Conservation (phyloP, 2,888 invertebrate genomes). For the Charanyca ferruginea region DNA sequence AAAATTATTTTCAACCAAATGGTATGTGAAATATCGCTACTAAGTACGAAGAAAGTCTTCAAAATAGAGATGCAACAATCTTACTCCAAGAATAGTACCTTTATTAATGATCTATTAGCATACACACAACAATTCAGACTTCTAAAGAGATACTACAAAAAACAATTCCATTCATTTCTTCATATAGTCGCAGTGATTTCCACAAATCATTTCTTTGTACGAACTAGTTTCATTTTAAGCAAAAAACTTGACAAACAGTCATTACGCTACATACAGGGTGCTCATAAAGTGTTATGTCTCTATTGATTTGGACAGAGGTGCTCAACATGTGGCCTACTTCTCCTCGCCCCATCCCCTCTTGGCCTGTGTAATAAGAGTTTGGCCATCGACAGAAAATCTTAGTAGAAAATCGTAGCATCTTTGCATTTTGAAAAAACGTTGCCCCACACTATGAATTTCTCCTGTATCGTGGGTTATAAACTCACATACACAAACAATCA, state of each 20-base stretch:
- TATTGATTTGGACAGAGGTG: constrained; percentile 43
- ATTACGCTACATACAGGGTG: constrained; percentile 44
- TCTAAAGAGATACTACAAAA: constrained; percentile 9
- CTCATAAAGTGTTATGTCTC: constrained; percentile 58
- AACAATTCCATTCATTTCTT: constrained; percentile 32
- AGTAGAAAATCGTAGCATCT: too few relatives aligned
- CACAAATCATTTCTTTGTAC: constrained; percentile 53
- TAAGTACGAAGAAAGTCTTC: too few relatives aligned
- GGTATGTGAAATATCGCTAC: too few relatives aligned
- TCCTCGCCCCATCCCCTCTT: too few relatives aligned
- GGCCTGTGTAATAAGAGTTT: too few relatives aligned
- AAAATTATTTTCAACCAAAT: too few relatives aligned
- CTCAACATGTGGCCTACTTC: constrained; percentile 22
- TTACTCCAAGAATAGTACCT: not conserved
- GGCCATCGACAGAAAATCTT: too few relatives aligned
- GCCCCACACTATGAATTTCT: too few relatives aligned
- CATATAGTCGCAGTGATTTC: constrained; percentile 6
- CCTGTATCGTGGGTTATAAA: too few relatives aligned
- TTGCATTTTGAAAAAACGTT: too few relatives aligned
- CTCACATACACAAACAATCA: too few relatives aligned
- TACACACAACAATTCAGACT: not conserved
- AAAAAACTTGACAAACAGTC: constrained; percentile 52
- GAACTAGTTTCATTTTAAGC: constrained; percentile 43
- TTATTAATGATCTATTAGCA: constrained; percentile 26
- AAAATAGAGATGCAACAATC: not conserved